Percentiles rank a stretch among this genome's conserved stretches.
Conservation (phyloP, 1,140 invertebrate species). For the Aphelenchoides avenae region DNA sequence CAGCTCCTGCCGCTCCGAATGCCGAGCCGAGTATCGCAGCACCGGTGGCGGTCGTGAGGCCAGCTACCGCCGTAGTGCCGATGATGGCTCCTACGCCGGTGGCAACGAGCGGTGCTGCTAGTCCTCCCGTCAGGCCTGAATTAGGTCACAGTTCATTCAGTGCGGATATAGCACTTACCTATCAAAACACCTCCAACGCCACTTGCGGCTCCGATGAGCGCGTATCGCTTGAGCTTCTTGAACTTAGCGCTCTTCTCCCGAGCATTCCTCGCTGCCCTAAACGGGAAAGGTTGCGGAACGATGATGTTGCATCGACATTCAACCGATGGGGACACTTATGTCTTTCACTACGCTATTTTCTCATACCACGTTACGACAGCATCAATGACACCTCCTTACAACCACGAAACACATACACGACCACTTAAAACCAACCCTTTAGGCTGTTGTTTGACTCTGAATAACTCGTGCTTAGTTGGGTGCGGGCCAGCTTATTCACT, state of each 20-base stretch:
- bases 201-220: slow-evolving; percentile 62
- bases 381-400: slow-evolving; percentile 4
- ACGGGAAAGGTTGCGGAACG: slow-evolving; percentile 9
- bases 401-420: neutral
- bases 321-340: slow-evolving; percentile 4
- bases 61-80: slow-evolving; percentile 51
- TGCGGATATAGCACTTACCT: slow-evolving; percentile 45
- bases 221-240: slow-evolving; percentile 61
- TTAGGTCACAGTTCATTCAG: slow-evolving; percentile 13
- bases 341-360: slow-evolving; percentile 3
- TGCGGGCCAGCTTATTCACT: slow-evolving; percentile 21
- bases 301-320: neutral
- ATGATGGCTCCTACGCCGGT: slow-evolving; percentile 61
- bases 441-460: slow-evolving; percentile 13
- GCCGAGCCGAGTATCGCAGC: slow-evolving; percentile 61
- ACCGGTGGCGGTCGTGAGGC: slow-evolving; percentile 52
- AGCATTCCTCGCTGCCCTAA: slow-evolving; percentile 59
- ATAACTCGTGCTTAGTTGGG: slow-evolving; percentile 8
- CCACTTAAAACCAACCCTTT: slow-evolving; percentile 5
- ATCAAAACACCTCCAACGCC: slow-evolving; percentile 62
- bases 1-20: slow-evolving; percentile 64
- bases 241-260: slow-evolving; percentile 57
- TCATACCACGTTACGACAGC: slow-evolving; percentile 18
- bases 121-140: slow-evolving; percentile 62
- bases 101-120: slow-evolving; percentile 61